phyloP scores from a whole-genome alignment of 2,888 invertebrate genomes.

The Cetonia aurata region DNA sequence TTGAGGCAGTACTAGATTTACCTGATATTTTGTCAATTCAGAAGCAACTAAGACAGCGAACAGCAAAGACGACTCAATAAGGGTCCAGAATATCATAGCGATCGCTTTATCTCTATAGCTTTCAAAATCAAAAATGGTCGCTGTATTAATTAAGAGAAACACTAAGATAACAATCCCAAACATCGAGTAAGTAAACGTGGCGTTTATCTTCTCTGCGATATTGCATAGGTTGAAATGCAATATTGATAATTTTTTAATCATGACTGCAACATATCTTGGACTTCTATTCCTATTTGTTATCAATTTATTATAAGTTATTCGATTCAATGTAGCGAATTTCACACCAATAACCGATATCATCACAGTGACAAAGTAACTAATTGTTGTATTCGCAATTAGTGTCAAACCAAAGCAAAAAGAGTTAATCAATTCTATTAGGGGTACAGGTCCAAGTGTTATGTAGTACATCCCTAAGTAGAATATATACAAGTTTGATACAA shows the following conservation, averaged over 20 bases:
- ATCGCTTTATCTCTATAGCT: slow-evolving; percentile 17
- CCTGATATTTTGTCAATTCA: slow-evolving; percentile 29
- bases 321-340: not conserved
- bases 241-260: not conserved
- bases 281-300: not conserved
- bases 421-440: not conserved
- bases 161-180: not conserved
- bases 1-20: not conserved
- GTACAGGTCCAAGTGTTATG: slow-evolving; percentile 4
- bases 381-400: not conserved
- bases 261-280: no score
- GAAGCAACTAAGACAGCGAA: slow-evolving; percentile 14
- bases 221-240: slow-evolving; percentile 16
- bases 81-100: slow-evolving; percentile 23
- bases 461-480: not conserved
- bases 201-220: not conserved
- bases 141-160: slow-evolving; percentile 10
- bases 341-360: slow-evolving; percentile 4
- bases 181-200: not conserved
- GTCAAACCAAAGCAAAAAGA: slow-evolving; percentile 19
- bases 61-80: not conserved
- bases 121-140: slow-evolving; percentile 1
- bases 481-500: slow-evolving; percentile 1
- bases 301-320: not conserved
- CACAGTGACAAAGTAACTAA: not conserved